Conservation (phyloP, 2,888 invertebrate species). For the Minunthozetes semirufus region DNA sequence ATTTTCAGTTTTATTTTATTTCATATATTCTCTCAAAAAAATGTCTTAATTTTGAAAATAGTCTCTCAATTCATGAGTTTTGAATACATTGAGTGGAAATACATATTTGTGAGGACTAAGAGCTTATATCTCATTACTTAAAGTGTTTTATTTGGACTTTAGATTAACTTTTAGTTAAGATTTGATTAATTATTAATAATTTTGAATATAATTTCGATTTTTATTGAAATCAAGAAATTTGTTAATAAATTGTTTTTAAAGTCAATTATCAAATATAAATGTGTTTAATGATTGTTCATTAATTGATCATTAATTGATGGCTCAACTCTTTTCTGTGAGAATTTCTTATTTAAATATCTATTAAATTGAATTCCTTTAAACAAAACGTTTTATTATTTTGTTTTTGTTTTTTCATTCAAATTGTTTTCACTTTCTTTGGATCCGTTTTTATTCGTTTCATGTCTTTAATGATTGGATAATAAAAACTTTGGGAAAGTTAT, state of each 20-base stretch:
- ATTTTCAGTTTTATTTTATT: neutral
- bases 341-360: neutral
- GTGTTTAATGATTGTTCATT: constrained; percentile 4
- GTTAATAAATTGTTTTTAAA: neutral
- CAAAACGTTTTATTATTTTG: no score
- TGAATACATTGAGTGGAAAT: neutral
- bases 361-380: no score
- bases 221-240: neutral
- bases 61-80: neutral
- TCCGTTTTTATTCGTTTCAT: no score
- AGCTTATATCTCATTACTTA: neutral
- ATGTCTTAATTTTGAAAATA: neutral
- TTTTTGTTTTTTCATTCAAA: no score
- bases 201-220: neutral
- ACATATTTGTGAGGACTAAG: neutral
- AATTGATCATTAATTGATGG: neutral
- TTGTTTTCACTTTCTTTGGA: no score
- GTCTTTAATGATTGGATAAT: no score
- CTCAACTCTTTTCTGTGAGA: constrained; percentile 1
- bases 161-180: neutral
- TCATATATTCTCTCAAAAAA: neutral
- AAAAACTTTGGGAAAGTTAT: no score
- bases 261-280: neutral
- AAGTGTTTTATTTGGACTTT: neutral
- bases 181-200: neutral